These are phyloP conservation scores for Acheta domesticus DNA, from an alignment of 2,888 invertebrate species.

Conservation along the genomic window DNA sequence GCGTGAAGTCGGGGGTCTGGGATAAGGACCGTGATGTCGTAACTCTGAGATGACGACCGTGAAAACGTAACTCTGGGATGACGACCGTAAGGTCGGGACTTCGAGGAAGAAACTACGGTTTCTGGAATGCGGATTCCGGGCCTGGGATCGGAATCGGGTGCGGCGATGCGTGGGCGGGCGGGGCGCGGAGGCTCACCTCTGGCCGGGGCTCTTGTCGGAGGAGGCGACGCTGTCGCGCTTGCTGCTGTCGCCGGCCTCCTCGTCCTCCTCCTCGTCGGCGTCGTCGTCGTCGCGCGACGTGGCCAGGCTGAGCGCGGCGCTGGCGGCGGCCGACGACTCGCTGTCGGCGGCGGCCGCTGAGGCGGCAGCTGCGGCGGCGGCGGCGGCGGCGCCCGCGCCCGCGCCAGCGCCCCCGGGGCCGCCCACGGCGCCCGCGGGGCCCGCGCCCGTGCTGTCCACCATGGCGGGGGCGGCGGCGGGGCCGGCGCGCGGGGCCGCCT, in stretches of 20 bases:
- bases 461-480: neutral
- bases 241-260: conserved; percentile 42
- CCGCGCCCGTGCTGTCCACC: neutral
- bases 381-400: neutral
- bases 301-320: conserved; percentile 54
- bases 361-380: neutral
- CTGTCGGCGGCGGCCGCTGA: neutral
- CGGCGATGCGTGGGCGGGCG: neutral
- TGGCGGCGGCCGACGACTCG: conserved; percentile 28
- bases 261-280: conserved; percentile 64
- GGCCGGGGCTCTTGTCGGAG: conserved; percentile 64
- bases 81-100: no score
- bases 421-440: neutral
- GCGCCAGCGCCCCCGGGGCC: conserved; percentile 11
- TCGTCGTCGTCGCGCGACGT: conserved; percentile 71
- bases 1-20: neutral
- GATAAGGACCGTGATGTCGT: neutral
- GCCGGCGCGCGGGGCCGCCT: neutral
- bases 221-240: conserved; percentile 50
- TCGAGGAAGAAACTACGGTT: no score
- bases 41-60: neutral
- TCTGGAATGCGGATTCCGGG: no score
- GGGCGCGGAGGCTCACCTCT: conserved; percentile 53
- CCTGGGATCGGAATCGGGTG: neutral
- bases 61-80: neutral